Evolutionary conservation across 2,113 vertebrate genomes (phyloP).

Genomic region (Ptyas mucosa): DNA sequence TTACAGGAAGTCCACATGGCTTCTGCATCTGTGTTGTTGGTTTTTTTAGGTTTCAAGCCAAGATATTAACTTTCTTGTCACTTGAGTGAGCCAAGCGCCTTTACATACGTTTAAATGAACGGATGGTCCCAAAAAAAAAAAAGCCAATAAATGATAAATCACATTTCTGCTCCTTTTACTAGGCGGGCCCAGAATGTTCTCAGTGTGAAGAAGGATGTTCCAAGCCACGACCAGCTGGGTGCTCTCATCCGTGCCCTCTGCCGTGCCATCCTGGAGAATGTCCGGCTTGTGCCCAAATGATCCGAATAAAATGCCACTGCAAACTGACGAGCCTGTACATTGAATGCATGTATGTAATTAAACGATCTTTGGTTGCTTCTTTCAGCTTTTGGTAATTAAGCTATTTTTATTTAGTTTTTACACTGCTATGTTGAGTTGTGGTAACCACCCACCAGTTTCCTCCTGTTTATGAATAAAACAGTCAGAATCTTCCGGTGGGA

Average conservation of each 20-base stretch:
- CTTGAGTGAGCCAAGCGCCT: neutral
- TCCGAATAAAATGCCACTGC: conserved; percentile 85
- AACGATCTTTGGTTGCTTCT: neutral
- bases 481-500: neutral
- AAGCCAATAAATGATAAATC: neutral
- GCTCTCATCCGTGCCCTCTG: conserved; percentile 77
- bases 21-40: neutral
- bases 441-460: neutral
- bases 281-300: conserved; percentile 79
- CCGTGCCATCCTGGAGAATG: conserved; percentile 80
- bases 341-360: conserved; percentile 78
- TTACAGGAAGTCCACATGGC: neutral
- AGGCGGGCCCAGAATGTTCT: conserved; percentile 79
- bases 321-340: conserved; percentile 78
- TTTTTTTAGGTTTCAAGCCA: neutral
- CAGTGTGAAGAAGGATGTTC: conserved; percentile 79
- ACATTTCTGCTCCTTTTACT: conserved; percentile 10
- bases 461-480: neutral
- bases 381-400: neutral
- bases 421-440: too few relatives aligned
- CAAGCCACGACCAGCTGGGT: conserved; percentile 74
- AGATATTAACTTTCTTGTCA: neutral
- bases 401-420: neutral
- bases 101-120: neutral
- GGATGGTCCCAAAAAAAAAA: neutral